Percentiles rank a stretch among this genome's conserved stretches.
phyloP scores from a whole-genome alignment of 2,113 vertebrate genomes.

The Colistium nudipinnis region DNA sequence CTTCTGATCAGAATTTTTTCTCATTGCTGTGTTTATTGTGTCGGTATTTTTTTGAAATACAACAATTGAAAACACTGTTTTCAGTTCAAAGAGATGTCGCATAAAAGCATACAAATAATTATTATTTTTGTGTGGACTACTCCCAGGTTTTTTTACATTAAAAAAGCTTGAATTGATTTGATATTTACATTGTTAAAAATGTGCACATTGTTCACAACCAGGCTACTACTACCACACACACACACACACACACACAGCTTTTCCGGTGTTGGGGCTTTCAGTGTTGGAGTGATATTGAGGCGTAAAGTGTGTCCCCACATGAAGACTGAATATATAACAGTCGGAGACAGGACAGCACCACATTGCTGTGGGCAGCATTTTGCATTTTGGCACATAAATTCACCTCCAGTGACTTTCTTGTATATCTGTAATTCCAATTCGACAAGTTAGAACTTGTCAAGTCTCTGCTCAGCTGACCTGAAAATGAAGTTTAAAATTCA shows the following conservation, averaged over 20 bases:
- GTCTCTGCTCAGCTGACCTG: conserved; percentile 39
- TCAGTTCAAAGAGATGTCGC: too few relatives aligned
- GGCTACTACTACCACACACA: neutral
- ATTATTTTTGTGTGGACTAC: neutral
- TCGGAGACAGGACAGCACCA: neutral
- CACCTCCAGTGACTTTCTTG: conserved; percentile 4
- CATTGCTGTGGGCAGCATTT: neutral
- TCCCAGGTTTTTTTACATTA: neutral
- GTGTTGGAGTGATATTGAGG: conserved; percentile 6
- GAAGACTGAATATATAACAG: conserved; percentile 1
- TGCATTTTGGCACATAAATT: neutral
- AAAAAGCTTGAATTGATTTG: neutral
- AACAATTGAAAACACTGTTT: too few relatives aligned
- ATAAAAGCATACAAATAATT: too few relatives aligned
- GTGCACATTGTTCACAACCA: neutral
- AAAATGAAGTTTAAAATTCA: too few relatives aligned
- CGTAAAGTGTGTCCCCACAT: conserved; percentile 29
- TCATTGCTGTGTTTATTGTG: too few relatives aligned
- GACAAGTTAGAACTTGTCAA: conserved; percentile 35
- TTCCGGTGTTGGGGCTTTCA: neutral
- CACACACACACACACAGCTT: neutral
- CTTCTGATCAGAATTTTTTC: neutral
- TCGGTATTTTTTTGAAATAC: too few relatives aligned
- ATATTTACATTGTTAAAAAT: neutral
- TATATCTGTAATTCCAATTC: conserved; percentile 28